Evolutionary conservation across 2,797 vertebrate genomes (phyloP).

Genomic region (Premnoplex brunnescens): DNA sequence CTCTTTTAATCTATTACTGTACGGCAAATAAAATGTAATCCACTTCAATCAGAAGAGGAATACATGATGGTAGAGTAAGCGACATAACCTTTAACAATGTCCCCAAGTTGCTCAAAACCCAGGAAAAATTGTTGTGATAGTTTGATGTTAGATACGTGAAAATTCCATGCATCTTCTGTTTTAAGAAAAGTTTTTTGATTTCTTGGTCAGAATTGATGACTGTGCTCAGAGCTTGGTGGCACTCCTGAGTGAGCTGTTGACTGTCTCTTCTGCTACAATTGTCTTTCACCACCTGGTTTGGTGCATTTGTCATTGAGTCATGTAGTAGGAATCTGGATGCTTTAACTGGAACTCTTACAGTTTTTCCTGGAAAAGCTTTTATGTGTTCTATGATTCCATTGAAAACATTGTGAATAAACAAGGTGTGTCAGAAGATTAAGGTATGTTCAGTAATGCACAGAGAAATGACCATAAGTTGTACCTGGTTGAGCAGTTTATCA

Average conservation of each 20-base stretch:
- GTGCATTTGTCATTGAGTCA: background rate
- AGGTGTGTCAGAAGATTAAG: background rate
- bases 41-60: background rate
- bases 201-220: background rate
- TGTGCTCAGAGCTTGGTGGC: background rate
- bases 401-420: background rate
- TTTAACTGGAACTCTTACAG: background rate
- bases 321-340: background rate
- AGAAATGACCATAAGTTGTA: background rate
- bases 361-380: constrained; percentile 22
- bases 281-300: background rate
- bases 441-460: background rate
- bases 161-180: background rate
- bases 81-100: background rate
- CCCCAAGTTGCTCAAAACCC: background rate
- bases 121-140: background rate
- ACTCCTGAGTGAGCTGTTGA: background rate
- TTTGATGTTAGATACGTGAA: background rate
- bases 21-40: background rate
- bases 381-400: background rate
- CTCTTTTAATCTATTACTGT: background rate
- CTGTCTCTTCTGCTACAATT: background rate
- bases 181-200: background rate
- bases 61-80: background rate
- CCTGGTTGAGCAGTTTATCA: background rate